A percentile compares a stretch with the other conserved stretches of the same genome.
These are phyloP conservation scores for Pogona vitticeps DNA, from an alignment of 2,113 vertebrate species.

Conservation along the genomic window DNA sequence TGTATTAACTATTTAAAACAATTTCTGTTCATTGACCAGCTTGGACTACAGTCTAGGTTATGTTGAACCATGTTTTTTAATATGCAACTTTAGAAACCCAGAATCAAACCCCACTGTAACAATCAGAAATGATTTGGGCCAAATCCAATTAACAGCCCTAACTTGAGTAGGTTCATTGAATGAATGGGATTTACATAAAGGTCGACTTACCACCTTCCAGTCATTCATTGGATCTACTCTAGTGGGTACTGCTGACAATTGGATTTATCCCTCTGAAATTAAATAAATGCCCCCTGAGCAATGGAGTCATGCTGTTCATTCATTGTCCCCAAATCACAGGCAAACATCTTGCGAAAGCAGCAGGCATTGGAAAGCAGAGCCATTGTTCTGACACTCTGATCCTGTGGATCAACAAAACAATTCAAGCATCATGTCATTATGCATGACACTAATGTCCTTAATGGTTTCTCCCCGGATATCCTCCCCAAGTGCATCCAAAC, in stretches of 20 bases:
- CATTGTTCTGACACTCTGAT: not conserved
- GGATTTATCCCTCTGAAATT: no score
- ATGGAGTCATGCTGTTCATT: not conserved
- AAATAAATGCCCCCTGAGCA: no score
- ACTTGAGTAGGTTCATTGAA: no score
- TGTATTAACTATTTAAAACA: not conserved
- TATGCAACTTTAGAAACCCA: not conserved
- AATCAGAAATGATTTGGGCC: not conserved
- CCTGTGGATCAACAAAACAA: not conserved
- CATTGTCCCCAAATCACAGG: not conserved
- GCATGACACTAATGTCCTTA: not conserved
- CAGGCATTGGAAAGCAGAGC: no score
- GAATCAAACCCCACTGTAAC: not conserved
- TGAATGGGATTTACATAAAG: no score
- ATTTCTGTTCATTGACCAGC: not conserved
- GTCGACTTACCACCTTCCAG: no score
- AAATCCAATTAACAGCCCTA: no score
- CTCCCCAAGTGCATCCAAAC: not conserved
- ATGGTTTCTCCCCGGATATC: not conserved
- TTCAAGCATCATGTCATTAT: not conserved
- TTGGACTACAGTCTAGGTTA: not conserved
- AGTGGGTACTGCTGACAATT: no score
- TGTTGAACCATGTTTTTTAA: not conserved
- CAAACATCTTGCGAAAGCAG: not conserved
- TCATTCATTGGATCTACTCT: no score